Base-by-base conservation (phyloP, 1,140 invertebrate species). In the Lycorma delicatula region DNA sequence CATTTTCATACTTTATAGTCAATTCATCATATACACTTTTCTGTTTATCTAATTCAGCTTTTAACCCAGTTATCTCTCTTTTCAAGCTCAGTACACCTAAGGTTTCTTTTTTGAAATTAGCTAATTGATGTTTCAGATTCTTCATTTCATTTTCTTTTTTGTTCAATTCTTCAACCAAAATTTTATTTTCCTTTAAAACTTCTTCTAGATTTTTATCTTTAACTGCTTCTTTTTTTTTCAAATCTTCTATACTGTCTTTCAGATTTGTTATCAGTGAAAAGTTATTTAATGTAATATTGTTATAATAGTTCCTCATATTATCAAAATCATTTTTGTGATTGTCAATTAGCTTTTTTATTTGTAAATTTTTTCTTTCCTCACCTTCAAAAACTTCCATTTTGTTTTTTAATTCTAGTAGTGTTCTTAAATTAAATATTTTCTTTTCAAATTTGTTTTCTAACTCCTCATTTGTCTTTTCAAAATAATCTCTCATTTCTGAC, bases 291-390 rank as follows among this genome's bases (percentile, higher is more conserved):
- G 89, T 92, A 36, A 96, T 93, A 63, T 94, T 89, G 65, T 93
- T 94, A 64, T 94, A 97, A 74, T 94, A 96, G 70, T 87, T 89
- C 71, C 93, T 95, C 68, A 95, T 85, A 67, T 94, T 87, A 46
- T 81, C 78, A 68, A 93, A 91, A 1, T 87, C 84, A 64, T 84
- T 83, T 58, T 93, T 88, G 68, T 96, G 90, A 63, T 87, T 83
- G 58, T 83, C 82, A 59, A 89, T 87, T 50, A 96, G 69, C 18
- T 84, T 82, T 12, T 82, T 81, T n/a, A 93, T 82, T 68, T 94
- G 89, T 53, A 82, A 81, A 70, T 93, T 93, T 72, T 94, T 94
- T 46, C 89, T 78, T 66, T 93, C 89, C 68, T 94, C 90, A 7
- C 93, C 81, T 76, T 94, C 89, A 38, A 83, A 79, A 67, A 93